Conservation (phyloP, 2,113 vertebrate species). For the Maccullochella peelii region DNA sequence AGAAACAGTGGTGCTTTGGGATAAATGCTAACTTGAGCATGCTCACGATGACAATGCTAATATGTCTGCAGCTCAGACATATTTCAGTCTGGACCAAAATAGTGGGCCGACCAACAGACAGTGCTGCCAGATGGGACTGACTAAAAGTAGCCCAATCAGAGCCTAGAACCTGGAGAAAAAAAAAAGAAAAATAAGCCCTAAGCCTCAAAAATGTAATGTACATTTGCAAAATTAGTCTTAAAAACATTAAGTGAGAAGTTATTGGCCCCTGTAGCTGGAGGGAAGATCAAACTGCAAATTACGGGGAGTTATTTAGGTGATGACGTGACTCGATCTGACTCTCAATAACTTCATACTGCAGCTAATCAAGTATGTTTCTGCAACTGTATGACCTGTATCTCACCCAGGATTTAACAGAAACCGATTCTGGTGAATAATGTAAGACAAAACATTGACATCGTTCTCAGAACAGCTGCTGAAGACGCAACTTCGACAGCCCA, state of each 20-base stretch:
- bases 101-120: background rate
- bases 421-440: conserved; percentile 25
- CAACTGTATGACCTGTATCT: conserved; percentile 12
- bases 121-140: too few species aligned
- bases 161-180: too few species aligned
- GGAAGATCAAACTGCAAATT: conserved; percentile 19
- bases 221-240: background rate
- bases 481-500: conserved; percentile 3
- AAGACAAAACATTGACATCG: background rate
- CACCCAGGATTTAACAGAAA: conserved; percentile 23
- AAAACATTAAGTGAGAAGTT: background rate
- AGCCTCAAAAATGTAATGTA: background rate
- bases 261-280: conserved; percentile 4
- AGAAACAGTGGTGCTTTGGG: background rate
- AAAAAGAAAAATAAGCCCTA: background rate
- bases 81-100: too few species aligned
- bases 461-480: conserved; percentile 26
- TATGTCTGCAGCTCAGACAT: too few species aligned
- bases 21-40: background rate
- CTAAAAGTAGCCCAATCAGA: too few species aligned
- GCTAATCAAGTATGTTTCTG: conserved; percentile 29
- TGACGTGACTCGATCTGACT: background rate
- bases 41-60: background rate
- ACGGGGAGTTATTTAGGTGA: conserved; percentile 10
- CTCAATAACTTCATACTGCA: conserved; percentile 18